phyloP scores from a whole-genome alignment of 2,797 vertebrate genomes.

The Onychomys leucogaster region DNA sequence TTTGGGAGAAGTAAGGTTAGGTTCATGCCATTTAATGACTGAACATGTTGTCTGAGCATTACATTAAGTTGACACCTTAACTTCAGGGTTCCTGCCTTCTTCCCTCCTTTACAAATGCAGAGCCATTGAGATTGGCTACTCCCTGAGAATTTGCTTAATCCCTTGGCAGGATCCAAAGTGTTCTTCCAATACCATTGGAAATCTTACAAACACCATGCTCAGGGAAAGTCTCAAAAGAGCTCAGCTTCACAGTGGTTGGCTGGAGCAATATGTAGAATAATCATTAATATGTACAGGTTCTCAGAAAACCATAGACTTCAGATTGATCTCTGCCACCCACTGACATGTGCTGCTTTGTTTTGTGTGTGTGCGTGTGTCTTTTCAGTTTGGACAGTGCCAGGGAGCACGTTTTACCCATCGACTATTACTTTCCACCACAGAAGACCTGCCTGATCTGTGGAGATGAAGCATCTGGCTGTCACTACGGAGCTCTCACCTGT shows the following conservation, averaged over 20 bases:
- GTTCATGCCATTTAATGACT: background rate
- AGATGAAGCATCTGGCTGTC: constrained; percentile 98
- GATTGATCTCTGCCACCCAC: background rate
- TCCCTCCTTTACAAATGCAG: constrained; percentile 18
- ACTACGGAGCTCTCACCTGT: constrained; percentile 98
- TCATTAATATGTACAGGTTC: background rate
- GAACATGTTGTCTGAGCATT: constrained; percentile 21
- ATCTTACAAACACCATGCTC: background rate
- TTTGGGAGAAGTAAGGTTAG: constrained; percentile 27
- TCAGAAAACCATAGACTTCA: constrained; percentile 26
- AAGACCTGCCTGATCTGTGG: constrained; percentile 98
- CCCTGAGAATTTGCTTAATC: constrained; percentile 13
- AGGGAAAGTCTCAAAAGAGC: constrained; percentile 7
- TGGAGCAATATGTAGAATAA: background rate
- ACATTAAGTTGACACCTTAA: constrained; percentile 26
- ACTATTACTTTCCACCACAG: constrained; percentile 98
- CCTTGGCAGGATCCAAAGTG: background rate
- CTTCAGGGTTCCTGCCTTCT: background rate
- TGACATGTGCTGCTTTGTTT: constrained; percentile 71
- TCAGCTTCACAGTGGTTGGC: background rate
- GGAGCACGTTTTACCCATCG: constrained; percentile 95
- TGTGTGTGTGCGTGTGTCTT: background rate
- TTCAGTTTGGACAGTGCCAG: constrained; percentile 92
- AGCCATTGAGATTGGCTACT: background rate
- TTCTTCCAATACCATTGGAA: background rate